Evolutionary conservation across 2,888 invertebrate genomes (phyloP).

Genomic region (Charanyca ferruginea): DNA sequence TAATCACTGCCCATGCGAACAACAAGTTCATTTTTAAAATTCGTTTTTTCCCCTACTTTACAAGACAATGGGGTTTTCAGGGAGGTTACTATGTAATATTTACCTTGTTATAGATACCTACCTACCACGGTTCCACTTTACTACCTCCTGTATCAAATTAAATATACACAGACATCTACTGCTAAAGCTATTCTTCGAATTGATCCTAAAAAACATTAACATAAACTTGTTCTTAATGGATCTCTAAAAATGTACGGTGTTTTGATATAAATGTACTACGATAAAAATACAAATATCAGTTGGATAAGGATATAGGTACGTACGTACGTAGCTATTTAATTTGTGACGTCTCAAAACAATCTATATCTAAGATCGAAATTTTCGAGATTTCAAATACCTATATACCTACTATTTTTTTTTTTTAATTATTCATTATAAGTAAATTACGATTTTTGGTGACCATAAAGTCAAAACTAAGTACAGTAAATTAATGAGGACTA

Average conservation of each 20-base stretch:
- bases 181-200: neutral
- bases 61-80: neutral
- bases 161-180: too few species aligned
- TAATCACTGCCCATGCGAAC: neutral
- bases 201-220: slow-evolving; percentile 5
- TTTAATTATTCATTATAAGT: too few species aligned
- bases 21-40: neutral
- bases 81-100: too few species aligned
- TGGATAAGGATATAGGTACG: slow-evolving; percentile 4
- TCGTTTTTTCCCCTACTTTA: neutral
- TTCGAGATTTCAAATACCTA: neutral
- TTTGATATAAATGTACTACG: neutral
- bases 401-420: too few species aligned
- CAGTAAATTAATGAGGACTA: too few species aligned
- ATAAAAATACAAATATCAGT: slow-evolving; percentile 3
- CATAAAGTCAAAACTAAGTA: too few species aligned
- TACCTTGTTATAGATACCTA: too few species aligned
- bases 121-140: neutral
- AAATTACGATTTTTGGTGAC: too few species aligned
- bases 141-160: neutral
- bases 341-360: slow-evolving; percentile 6
- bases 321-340: neutral
- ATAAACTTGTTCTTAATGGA: slow-evolving; percentile 4
- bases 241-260: slow-evolving; percentile 14
- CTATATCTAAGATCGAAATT: neutral